phyloP scores from a whole-genome alignment of 2,888 invertebrate genomes.

The Drosophila neoperkinsi region DNA sequence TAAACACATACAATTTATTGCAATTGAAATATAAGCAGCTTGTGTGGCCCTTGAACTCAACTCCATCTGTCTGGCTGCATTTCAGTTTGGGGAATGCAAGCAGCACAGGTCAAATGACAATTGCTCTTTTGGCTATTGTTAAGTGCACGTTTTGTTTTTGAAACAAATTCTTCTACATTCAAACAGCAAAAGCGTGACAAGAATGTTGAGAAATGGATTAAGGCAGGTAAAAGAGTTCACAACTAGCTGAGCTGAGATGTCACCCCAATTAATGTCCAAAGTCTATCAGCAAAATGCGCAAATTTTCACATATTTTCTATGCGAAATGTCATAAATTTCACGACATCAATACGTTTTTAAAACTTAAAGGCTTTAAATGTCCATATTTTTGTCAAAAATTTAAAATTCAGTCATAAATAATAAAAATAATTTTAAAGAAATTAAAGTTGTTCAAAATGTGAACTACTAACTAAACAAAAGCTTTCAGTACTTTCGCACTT shows the following conservation, averaged over 20 bases:
- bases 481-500: background rate
- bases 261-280: background rate
- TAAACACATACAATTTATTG: slow-evolving; percentile 40
- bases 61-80: slow-evolving; percentile 2
- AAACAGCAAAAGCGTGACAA: background rate
- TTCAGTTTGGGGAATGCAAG: background rate
- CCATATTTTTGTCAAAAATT: too few relatives aligned
- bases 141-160: slow-evolving; percentile 5
- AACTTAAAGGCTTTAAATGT: background rate
- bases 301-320: background rate
- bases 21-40: slow-evolving; percentile 40
- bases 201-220: background rate
- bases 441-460: background rate
- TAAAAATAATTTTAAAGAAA: background rate
- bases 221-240: background rate
- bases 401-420: background rate
- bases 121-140: slow-evolving; percentile 38
- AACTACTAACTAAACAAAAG: background rate
- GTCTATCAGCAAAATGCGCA: background rate
- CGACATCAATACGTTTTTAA: background rate
- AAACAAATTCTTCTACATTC: background rate
- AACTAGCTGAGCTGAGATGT: background rate
- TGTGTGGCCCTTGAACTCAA: slow-evolving; percentile 28
- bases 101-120: slow-evolving; percentile 39
- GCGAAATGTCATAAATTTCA: background rate